Evolutionary conservation across 2,797 vertebrate genomes (phyloP).

Genomic region (Catostomus latipinnis): DNA sequence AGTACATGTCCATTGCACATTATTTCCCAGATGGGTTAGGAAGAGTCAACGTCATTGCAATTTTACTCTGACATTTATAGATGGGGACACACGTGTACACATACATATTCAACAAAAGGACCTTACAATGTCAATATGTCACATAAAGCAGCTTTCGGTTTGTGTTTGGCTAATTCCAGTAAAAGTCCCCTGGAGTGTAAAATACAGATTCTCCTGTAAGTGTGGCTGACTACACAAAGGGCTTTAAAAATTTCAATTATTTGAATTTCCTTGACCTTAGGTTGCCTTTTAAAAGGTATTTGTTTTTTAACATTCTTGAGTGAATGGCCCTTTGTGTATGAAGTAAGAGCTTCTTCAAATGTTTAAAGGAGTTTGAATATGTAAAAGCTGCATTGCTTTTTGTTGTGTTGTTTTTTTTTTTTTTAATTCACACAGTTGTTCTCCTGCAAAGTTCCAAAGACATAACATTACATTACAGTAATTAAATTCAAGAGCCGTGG

Average conservation of each 20-base stretch:
- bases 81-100: slow-evolving; percentile 1
- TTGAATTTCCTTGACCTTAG: slow-evolving; percentile 22
- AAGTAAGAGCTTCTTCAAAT: slow-evolving; percentile 7
- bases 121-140: slow-evolving; percentile 20
- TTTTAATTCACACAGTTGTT: no score
- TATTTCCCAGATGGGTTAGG: slow-evolving; percentile 12
- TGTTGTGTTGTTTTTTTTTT: no score
- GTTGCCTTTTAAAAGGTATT: slow-evolving; percentile 41
- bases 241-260: slow-evolving; percentile 48
- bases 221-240: slow-evolving; percentile 44
- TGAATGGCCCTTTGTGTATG: slow-evolving; percentile 25
- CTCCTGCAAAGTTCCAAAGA: no score
- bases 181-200: slow-evolving; percentile 26
- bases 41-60: slow-evolving; percentile 24
- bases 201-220: slow-evolving; percentile 28
- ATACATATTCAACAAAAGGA: neutral
- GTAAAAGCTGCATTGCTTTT: neutral
- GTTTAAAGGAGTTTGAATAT: slow-evolving; percentile 2
- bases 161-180: slow-evolving; percentile 47
- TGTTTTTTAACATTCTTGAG: slow-evolving; percentile 26
- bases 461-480: no score
- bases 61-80: slow-evolving; percentile 22
- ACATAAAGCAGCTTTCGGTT: slow-evolving; percentile 21
- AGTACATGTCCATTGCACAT: neutral
- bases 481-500: no score